Conservation (phyloP, 1,140 invertebrate species). For the Drosophila repleta region DNA sequence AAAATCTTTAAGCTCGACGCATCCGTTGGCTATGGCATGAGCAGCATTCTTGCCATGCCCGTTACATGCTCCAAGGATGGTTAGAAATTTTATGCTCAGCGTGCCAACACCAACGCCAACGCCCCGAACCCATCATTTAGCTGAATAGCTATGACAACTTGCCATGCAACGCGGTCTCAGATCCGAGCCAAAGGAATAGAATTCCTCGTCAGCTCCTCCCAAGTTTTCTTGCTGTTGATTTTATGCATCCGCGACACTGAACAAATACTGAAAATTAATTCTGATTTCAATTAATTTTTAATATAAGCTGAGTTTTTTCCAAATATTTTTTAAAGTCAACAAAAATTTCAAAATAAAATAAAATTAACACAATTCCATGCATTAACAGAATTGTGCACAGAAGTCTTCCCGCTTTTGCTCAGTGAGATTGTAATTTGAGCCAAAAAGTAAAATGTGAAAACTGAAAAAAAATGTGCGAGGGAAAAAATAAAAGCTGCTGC, state of each 20-base stretch:
- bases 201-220: constrained; percentile 49
- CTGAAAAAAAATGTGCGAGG: constrained; percentile 70
- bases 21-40: constrained; percentile 4
- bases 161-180: constrained; percentile 60
- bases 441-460: constrained; percentile 71
- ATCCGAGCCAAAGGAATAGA: constrained; percentile 55
- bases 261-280: too few relatives aligned
- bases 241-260: constrained; percentile 58
- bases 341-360: too few relatives aligned
- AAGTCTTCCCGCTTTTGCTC: constrained; percentile 13
- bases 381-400: neutral
- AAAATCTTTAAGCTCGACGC: constrained; percentile 54
- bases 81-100: constrained; percentile 76
- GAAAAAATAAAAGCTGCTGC: constrained; percentile 72
- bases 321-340: too few relatives aligned
- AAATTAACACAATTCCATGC: too few relatives aligned
- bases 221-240: constrained; percentile 66
- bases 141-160: constrained; percentile 72
- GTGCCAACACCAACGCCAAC: constrained; percentile 44
- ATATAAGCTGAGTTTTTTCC: too few relatives aligned
- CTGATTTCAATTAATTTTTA: too few relatives aligned
- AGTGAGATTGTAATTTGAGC: constrained; percentile 70
- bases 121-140: constrained; percentile 33
- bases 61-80: constrained; percentile 31
- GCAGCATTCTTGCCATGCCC: constrained; percentile 21